A percentile compares a stretch with the other conserved stretches of the same genome.
These are phyloP conservation scores for Hipparchia sbordonii DNA, from an alignment of 2,888 invertebrate genomes.

Conservation along the genomic window DNA sequence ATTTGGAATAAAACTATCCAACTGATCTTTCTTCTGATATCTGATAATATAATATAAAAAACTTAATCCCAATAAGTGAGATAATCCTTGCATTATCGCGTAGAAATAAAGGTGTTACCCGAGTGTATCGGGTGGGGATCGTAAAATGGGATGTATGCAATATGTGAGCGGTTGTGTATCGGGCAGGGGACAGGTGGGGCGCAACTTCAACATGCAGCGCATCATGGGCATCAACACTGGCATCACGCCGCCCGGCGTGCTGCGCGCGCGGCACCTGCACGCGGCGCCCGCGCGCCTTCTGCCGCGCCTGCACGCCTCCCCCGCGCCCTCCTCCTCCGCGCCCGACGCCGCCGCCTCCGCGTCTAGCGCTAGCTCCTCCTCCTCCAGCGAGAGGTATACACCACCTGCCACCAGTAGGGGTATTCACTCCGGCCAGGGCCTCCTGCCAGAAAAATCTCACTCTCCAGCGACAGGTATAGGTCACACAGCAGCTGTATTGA, in stretches of 20 bases:
- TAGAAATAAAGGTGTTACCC: too few species aligned
- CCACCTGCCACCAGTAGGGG: neutral
- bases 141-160: too few species aligned
- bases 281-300: conserved; percentile 36
- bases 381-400: conserved; percentile 12
- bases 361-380: neutral
- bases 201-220: conserved; percentile 80
- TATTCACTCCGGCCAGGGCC: too few species aligned
- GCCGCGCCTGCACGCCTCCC: conserved; percentile 33
- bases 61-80: too few species aligned
- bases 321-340: conserved; percentile 22
- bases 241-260: conserved; percentile 60
- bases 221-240: conserved; percentile 79
- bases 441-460: too few species aligned
- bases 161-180: neutral
- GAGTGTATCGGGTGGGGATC: too few species aligned
- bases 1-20: too few species aligned
- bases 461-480: neutral
- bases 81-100: too few species aligned
- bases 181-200: conserved; percentile 70
- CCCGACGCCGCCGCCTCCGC: conserved; percentile 21
- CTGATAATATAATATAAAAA: too few species aligned
- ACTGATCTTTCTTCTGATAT: too few species aligned
- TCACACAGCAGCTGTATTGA: neutral
- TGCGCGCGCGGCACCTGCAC: conserved; percentile 38